Evolutionary conservation across 2,797 vertebrate genomes (phyloP).

Genomic region (Cossypha niveicapilla): DNA sequence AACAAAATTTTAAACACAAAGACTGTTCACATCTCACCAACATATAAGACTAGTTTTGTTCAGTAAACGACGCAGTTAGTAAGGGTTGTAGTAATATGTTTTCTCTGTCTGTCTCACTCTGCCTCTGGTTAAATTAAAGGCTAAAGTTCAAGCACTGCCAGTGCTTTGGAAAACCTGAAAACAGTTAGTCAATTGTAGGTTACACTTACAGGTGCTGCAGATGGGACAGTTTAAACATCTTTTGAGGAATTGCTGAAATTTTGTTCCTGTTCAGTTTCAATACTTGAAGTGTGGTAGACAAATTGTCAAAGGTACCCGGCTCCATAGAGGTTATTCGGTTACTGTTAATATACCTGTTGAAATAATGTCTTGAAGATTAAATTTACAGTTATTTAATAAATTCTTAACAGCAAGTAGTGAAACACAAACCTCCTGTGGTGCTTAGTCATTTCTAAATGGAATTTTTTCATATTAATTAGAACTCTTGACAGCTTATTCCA

Average conservation of each 20-base stretch:
- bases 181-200: constrained; percentile 26
- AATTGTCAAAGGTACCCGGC: constrained; percentile 86
- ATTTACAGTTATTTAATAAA: constrained; percentile 27
- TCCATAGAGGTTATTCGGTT: constrained; percentile 89
- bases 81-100: background rate
- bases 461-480: background rate
- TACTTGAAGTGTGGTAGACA: constrained; percentile 86
- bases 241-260: constrained; percentile 85
- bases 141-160: constrained; percentile 34
- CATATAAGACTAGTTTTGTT: constrained; percentile 12
- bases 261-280: constrained; percentile 91
- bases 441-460: background rate
- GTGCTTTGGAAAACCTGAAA: constrained; percentile 52
- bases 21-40: constrained; percentile 16
- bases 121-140: constrained; percentile 45
- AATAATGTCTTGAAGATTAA: constrained; percentile 35
- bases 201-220: constrained; percentile 91
- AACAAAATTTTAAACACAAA: constrained; percentile 10
- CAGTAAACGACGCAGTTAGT: background rate
- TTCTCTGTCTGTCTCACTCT: constrained; percentile 5
- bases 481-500: background rate
- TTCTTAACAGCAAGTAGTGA: background rate
- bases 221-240: constrained; percentile 91
- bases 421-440: background rate
- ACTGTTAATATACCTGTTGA: constrained; percentile 86